Percentiles rank a stretch among this genome's conserved stretches.
phyloP scores from a whole-genome alignment of 2,113 vertebrate genomes.

The Anolis sagrei region DNA sequence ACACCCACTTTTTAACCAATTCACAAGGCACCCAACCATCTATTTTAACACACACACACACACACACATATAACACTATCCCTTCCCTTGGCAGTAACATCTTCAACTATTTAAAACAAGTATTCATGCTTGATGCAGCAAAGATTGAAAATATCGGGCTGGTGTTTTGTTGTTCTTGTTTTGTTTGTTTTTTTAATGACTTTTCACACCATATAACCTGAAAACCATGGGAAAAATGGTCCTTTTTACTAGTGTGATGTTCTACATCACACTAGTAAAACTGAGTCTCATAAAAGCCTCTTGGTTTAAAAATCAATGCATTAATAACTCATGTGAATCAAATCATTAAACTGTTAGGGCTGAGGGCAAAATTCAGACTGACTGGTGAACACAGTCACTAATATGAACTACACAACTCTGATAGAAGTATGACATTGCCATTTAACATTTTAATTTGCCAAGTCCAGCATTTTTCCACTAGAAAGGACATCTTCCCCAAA shows the following conservation, averaged over 20 bases:
- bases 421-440: constrained; percentile 60
- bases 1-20: not conserved
- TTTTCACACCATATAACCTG: constrained; percentile 38
- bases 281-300: constrained; percentile 21
- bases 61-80: too few relatives aligned
- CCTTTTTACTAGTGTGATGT: constrained; percentile 32
- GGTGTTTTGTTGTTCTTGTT: not conserved
- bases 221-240: constrained; percentile 42
- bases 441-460: constrained; percentile 66
- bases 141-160: not conserved
- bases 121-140: not conserved
- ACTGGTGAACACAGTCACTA: constrained; percentile 62
- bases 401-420: constrained; percentile 48
- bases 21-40: not conserved
- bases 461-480: constrained; percentile 59
- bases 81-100: not conserved
- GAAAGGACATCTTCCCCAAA: constrained; percentile 44
- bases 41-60: not conserved
- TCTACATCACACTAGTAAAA: too few relatives aligned
- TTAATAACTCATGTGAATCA: constrained; percentile 47
- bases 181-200: not conserved
- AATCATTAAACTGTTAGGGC: constrained; percentile 53
- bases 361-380: constrained; percentile 58
- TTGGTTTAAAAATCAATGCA: constrained; percentile 50
- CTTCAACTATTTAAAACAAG: not conserved